Evolutionary conservation across 2,797 vertebrate genomes (phyloP), one percentile per base, ranked within the genome.

Genomic region (Balearica regulorum): DNA sequence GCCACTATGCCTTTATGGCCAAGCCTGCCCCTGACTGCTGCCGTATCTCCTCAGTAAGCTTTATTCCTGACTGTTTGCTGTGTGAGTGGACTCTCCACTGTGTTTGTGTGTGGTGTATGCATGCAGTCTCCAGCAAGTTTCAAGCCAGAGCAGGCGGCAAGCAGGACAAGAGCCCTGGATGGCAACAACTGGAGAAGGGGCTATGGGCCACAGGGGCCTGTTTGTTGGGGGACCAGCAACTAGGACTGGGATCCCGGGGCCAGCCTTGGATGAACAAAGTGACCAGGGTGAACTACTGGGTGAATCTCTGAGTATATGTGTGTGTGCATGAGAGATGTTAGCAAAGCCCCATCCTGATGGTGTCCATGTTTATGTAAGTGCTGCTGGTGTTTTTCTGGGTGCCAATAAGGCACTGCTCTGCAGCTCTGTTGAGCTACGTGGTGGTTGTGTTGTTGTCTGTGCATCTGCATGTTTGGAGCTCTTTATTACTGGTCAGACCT

Each of bases 221-320:
- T 43, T 72, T 4, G 0, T 2, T 61, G 13, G 2, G 16, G 13
- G 11, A 33, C 20, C 17, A 54, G 28, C 21, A 73, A 44, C 22
- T 26, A 29, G 25, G 24, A 39, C 28, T 46, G 25, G n/a, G 22
- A 49, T 46, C 33, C 44, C n/a, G 11, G 13, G 29, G 3, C 6
- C 25, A 55, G 57, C 8, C 66, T 75, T 66, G 15, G 14, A 55
- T 1, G 1, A 77, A 44, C 6, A 60, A 64, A 22, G 8, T 49
- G 25, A 64, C 13, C 33, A 48, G 20, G 25, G 33, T 3, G 21
- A 37, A 8, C 29, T 46, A 44, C 24, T 18, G 29, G 12, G 13
- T 0, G 0, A 58, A 75, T 26, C 31, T 73, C 39, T 8, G 3
- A 51, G 10, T 43, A 11, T 28, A 7, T 10, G 13, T 13, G 26